phyloP scores from a whole-genome alignment of 2,888 invertebrate genomes.

The Agonum fuliginosum region DNA sequence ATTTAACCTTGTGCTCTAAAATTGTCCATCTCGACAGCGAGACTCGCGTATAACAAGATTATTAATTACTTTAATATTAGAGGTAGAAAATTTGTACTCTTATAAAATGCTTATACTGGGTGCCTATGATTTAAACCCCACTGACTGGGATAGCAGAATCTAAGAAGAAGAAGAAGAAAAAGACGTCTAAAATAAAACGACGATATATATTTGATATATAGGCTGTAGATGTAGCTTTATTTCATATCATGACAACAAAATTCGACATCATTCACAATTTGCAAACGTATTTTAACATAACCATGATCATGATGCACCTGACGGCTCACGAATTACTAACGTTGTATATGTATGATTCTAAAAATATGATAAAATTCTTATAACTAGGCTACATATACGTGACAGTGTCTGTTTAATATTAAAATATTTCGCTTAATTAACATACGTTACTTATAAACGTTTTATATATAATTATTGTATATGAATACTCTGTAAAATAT shows the following conservation, averaged over 20 bases:
- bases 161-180: constrained; percentile 16
- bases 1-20: too few relatives aligned
- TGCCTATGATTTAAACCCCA: too few relatives aligned
- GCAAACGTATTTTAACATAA: constrained; percentile 57
- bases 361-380: constrained; percentile 60
- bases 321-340: constrained; percentile 55
- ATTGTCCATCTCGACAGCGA: too few relatives aligned
- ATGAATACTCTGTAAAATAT: constrained; percentile 72
- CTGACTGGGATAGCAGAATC: too few relatives aligned
- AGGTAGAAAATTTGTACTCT: too few relatives aligned
- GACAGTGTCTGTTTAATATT: constrained; percentile 59
- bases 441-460: constrained; percentile 49
- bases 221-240: constrained; percentile 55
- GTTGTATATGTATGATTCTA: constrained; percentile 57
- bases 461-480: constrained; percentile 67
- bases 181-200: constrained; percentile 26
- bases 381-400: constrained; percentile 58
- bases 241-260: constrained; percentile 56
- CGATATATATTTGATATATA: constrained; percentile 17
- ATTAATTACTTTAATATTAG: too few relatives aligned
- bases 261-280: constrained; percentile 55
- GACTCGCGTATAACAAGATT: too few relatives aligned
- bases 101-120: too few relatives aligned
- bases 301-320: constrained; percentile 54
- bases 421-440: constrained; percentile 60